Percentiles rank a stretch among this genome's conserved stretches.
Evolutionary conservation across 2,888 invertebrate species (phyloP).

Genomic region (Geophilus truncorum): DNA sequence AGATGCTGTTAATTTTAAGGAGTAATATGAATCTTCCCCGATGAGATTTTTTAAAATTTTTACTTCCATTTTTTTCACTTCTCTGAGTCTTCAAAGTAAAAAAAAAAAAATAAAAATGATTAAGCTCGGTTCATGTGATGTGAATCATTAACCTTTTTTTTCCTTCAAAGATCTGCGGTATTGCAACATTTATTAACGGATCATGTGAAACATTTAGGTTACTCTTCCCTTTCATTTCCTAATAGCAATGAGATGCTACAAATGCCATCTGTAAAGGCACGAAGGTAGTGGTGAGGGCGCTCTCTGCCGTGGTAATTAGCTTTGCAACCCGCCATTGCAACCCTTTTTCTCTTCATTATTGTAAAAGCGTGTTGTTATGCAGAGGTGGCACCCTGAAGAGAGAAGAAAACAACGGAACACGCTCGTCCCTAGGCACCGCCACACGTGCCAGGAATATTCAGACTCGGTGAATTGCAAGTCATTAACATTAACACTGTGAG

Average conservation of each 20-base stretch:
- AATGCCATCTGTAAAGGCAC: not conserved
- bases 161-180: too few species aligned
- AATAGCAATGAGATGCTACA: not conserved
- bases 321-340: not conserved
- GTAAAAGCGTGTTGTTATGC: conserved; percentile 18
- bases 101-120: not conserved
- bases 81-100: not conserved
- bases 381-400: conserved; percentile 12
- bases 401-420: not conserved
- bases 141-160: not conserved
- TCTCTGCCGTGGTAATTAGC: not conserved
- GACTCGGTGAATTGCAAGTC: conserved; percentile 1
- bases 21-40: not conserved
- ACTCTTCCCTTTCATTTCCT: not conserved
- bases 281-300: not conserved
- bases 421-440: conserved; percentile 4
- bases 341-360: conserved; percentile 11
- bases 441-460: conserved; percentile 2
- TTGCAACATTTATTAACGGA: not conserved
- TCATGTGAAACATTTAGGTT: not conserved
- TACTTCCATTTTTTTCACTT: not conserved
- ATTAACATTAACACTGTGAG: conserved; percentile 17
- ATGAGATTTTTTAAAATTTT: not conserved
- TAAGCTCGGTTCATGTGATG: not conserved
- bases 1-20: not conserved